Evolutionary conservation across 2,888 invertebrate species (phyloP).

Genomic region (Nysson spinosus): DNA sequence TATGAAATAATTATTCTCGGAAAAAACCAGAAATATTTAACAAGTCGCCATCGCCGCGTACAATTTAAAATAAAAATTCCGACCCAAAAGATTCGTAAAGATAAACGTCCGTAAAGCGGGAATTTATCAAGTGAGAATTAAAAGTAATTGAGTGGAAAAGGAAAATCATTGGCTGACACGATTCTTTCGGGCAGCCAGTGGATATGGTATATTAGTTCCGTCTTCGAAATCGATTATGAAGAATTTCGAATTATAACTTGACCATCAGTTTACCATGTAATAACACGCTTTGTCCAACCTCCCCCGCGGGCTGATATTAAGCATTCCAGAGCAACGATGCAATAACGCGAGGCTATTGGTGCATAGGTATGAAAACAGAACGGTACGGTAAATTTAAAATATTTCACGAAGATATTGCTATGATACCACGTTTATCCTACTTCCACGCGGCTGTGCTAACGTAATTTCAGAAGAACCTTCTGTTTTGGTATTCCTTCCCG

Average conservation of each 20-base stretch:
- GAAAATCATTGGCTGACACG: too few species aligned
- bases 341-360: conserved; percentile 72
- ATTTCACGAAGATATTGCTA: conserved; percentile 58
- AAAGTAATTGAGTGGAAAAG: too few species aligned
- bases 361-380: conserved; percentile 68
- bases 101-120: too few species aligned
- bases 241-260: conserved; percentile 64
- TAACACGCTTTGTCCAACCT: conserved; percentile 68
- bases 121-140: too few species aligned
- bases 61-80: too few species aligned
- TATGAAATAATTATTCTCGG: too few species aligned
- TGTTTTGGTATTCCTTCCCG: conserved; percentile 46
- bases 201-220: too few species aligned
- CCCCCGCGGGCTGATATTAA: conserved; percentile 70
- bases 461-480: conserved; percentile 48
- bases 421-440: conserved; percentile 35
- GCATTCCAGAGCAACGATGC: conserved; percentile 72
- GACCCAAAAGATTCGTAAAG: too few species aligned
- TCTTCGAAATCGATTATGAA: conserved; percentile 51
- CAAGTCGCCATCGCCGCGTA: too few species aligned
- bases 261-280: conserved; percentile 66
- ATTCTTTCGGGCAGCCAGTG: too few species aligned
- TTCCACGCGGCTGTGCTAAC: conserved; percentile 20
- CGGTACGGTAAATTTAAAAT: conserved; percentile 64
- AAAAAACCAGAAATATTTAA: too few species aligned